phyloP scores from a whole-genome alignment of 2,888 invertebrate genomes.

The Cenopis cana region DNA sequence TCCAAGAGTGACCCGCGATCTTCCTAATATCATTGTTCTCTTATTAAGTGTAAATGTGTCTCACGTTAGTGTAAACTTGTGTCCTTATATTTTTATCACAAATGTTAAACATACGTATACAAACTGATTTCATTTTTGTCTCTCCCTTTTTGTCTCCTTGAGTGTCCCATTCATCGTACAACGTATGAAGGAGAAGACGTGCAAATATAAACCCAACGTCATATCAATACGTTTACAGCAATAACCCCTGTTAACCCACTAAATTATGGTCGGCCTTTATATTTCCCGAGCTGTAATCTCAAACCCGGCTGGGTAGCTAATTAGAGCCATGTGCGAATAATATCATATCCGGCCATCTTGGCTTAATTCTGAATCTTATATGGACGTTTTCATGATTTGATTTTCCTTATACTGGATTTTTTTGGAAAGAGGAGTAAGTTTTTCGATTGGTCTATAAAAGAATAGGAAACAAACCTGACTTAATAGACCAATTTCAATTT shows the following conservation, averaged over 20 bases:
- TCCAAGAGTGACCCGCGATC: too few species aligned
- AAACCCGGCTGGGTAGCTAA: slow-evolving; percentile 14
- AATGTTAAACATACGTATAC: too few species aligned
- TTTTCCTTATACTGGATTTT: neutral
- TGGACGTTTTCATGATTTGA: neutral
- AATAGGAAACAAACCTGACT: neutral
- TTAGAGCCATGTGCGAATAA: slow-evolving; percentile 34
- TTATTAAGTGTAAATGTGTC: too few species aligned
- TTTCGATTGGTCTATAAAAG: too few species aligned
- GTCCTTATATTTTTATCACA: too few species aligned
- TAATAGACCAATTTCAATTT: too few species aligned
- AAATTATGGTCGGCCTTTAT: slow-evolving; percentile 5
- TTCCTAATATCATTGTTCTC: too few species aligned
- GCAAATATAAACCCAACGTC: neutral
- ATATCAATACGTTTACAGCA: neutral
- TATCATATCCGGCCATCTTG: slow-evolving; percentile 25
- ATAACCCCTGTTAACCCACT: neutral
- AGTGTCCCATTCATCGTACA: neutral
- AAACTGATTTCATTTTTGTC: too few species aligned
- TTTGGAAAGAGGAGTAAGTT: too few species aligned
- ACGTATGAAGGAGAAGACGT: neutral
- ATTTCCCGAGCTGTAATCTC: slow-evolving; percentile 2
- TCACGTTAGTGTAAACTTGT: too few species aligned
- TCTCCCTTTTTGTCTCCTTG: too few species aligned
- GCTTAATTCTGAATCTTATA: slow-evolving; percentile 16